Conservation (phyloP, 2,113 vertebrate genomes). For the Hypanus sabinus region DNA sequence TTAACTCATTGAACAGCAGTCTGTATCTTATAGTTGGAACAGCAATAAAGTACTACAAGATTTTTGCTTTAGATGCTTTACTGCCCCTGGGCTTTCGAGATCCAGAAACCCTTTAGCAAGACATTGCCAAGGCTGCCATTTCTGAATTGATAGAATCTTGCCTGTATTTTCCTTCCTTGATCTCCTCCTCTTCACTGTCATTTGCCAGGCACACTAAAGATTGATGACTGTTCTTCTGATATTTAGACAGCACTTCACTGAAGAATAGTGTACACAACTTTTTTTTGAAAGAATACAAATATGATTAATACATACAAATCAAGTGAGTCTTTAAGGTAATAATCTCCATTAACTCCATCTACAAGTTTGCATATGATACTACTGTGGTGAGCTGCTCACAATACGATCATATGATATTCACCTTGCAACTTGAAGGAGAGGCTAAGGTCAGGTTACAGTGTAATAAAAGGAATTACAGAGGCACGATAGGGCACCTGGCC, state of each 20-base stretch:
- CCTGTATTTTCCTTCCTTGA: conserved; percentile 10
- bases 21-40: not conserved
- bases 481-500: no score
- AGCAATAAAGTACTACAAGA: not conserved
- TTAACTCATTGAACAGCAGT: not conserved
- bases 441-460: no score
- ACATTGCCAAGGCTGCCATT: not conserved
- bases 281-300: conserved; percentile 17
- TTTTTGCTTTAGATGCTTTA: not conserved
- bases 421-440: no score
- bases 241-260: conserved; percentile 59
- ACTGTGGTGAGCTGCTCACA: no score
- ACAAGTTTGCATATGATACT: no score
- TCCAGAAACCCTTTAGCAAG: not conserved
- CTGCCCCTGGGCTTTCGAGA: not conserved
- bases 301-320: not conserved
- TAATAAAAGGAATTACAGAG: no score
- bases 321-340: not conserved
- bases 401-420: no score
- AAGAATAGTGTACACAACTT: conserved; percentile 75
- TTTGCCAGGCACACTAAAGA: conserved; percentile 56
- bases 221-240: conserved; percentile 38
- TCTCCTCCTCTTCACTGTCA: conserved; percentile 66
- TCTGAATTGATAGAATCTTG: not conserved
- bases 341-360: not conserved